Conservation (phyloP, 1,140 invertebrate species). For the Eufriesea mexicana region DNA sequence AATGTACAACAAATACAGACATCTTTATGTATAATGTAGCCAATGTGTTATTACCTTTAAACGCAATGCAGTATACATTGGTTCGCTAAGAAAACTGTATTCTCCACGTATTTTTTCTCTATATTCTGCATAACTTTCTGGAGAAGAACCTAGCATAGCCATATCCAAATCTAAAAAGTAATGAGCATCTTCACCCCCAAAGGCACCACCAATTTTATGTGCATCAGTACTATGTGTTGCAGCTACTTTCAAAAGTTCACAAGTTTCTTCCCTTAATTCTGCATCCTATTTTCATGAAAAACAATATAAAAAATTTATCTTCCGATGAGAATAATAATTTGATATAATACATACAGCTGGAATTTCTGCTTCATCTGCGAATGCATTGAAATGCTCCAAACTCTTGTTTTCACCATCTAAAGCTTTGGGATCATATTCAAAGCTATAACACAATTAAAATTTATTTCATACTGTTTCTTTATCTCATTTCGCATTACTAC, state of each 20-base stretch:
- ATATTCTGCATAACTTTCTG: slow-evolving; percentile 83
- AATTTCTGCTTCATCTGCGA: slow-evolving; percentile 79
- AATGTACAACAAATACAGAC: slow-evolving; percentile 18
- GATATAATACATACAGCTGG: slow-evolving; percentile 65
- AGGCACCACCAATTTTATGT: slow-evolving; percentile 83
- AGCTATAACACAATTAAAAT: slow-evolving; percentile 74
- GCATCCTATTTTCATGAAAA: slow-evolving; percentile 71
- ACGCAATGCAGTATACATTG: slow-evolving; percentile 83
- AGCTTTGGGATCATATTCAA: slow-evolving; percentile 82
- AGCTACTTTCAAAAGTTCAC: slow-evolving; percentile 81
- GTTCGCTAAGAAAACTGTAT: slow-evolving; percentile 83
- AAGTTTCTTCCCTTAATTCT: slow-evolving; percentile 80
- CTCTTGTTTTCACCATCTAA: slow-evolving; percentile 81
- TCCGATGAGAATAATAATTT: not conserved
- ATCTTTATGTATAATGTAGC: not conserved
- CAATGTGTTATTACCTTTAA: slow-evolving; percentile 80
- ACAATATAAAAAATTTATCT: not conserved
- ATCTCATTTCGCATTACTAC: slow-evolving; percentile 29
- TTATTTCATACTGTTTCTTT: not conserved
- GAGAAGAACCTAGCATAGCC: slow-evolving; percentile 82
- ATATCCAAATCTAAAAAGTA: slow-evolving; percentile 86
- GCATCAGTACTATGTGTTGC: slow-evolving; percentile 85
- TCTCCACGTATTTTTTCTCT: slow-evolving; percentile 83
- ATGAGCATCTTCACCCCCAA: slow-evolving; percentile 84
- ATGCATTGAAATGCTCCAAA: slow-evolving; percentile 80